These are phyloP conservation scores for Lathamus discolor DNA, from an alignment of 2,113 vertebrate genomes.

Conservation along the genomic window DNA sequence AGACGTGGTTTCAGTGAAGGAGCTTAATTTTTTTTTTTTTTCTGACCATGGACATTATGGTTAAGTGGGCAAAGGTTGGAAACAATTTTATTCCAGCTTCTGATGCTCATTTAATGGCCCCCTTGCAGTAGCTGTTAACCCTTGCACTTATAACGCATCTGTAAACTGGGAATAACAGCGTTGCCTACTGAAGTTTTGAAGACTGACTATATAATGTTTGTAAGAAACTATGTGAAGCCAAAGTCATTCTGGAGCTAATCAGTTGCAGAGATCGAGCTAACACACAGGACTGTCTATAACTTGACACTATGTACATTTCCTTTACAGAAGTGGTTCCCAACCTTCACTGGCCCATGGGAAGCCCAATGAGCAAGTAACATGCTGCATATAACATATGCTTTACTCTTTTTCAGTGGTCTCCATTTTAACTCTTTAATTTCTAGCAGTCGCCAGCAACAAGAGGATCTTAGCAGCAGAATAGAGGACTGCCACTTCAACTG, in stretches of 20 bases:
- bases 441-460: not conserved
- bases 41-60: constrained; percentile 1
- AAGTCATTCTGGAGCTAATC: constrained; percentile 44
- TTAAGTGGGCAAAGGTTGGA: not conserved
- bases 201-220: not conserved
- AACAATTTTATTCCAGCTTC: not conserved
- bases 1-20: not conserved
- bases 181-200: constrained; percentile 19
- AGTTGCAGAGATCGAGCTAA: constrained; percentile 38
- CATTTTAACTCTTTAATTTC: constrained; percentile 41
- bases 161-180: constrained; percentile 17
- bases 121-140: constrained; percentile 33
- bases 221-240: constrained; percentile 26
- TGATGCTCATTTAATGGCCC: not conserved
- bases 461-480: not conserved
- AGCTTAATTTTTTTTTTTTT: not conserved
- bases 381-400: constrained; percentile 9
- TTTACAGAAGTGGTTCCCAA: constrained; percentile 58
- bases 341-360: constrained; percentile 53
- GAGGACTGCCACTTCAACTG: not conserved
- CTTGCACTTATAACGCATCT: not conserved
- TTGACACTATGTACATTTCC: constrained; percentile 56
- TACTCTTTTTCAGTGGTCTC: constrained; percentile 2
- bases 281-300: constrained; percentile 33
- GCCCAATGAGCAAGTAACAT: not conserved